Evolutionary conservation across 1,140 invertebrate genomes (phyloP).

Genomic region (Drosophila saltans): DNA sequence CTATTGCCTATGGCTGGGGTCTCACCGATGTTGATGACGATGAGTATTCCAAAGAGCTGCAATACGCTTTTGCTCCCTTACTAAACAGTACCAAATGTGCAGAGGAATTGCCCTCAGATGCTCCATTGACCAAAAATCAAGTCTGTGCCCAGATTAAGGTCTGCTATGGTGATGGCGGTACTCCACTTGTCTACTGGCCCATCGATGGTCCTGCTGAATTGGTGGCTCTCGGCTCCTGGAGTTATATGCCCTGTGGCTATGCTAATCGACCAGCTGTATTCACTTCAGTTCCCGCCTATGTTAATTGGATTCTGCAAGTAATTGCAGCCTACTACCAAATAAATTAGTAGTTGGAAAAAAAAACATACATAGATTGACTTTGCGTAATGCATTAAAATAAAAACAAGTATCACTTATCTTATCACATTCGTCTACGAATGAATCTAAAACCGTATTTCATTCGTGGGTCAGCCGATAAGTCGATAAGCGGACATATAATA

Average conservation of each 20-base stretch:
- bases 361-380: conserved; percentile 17
- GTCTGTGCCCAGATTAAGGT: conserved; percentile 86
- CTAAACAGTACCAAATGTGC: conserved; percentile 51
- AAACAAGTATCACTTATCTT: conserved; percentile 35
- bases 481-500: conserved; percentile 49
- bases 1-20: conserved; percentile 83
- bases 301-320: conserved; percentile 86
- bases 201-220: conserved; percentile 60
- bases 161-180: conserved; percentile 88
- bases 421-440: conserved; percentile 34
- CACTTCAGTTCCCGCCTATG: conserved; percentile 86
- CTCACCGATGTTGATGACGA: conserved; percentile 73
- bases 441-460: conserved; percentile 44
- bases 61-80: conserved; percentile 67
- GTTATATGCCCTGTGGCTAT: conserved; percentile 88
- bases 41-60: conserved; percentile 77
- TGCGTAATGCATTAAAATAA: conserved; percentile 58
- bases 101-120: conserved; percentile 55
- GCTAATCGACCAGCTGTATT: conserved; percentile 88
- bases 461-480: conserved; percentile 15
- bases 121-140: conserved; percentile 79
- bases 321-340: conserved; percentile 71
- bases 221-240: conserved; percentile 90
- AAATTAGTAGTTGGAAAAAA: conserved; percentile 33
- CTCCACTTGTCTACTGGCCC: conserved; percentile 85